Evolutionary conservation across 2,888 invertebrate genomes (phyloP), one percentile per base, ranked within the genome.

Genomic region (Eudasyphora cyanicolor): DNA sequence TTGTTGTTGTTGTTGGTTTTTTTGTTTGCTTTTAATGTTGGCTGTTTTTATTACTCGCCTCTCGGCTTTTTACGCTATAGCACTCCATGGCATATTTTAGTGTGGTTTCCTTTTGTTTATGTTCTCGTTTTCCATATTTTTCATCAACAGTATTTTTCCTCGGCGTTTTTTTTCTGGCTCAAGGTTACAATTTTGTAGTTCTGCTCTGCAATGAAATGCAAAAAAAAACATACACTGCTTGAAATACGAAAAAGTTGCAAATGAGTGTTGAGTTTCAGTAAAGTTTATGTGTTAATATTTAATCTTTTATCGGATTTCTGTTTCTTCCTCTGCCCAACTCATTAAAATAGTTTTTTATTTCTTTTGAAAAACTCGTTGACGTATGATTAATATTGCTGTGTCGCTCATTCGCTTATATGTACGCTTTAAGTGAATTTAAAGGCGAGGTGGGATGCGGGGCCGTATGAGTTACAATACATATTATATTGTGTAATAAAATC

Each of bases 341-440:
- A 45, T 45, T 45, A 45, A 45, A 45, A 12, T 14, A 2, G n/a
- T 4, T 45, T n/a, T 45, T n/a, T n/a, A n/a, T 12, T 45, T 3
- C n/a, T 8, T 6, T 21, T 2, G 4, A 21, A 49, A 19, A 27
- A 45, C 78, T 71, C n/a, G 19, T 21, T 24, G 62, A 27, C 73
- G 73, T 54, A 51, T 79, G 51, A 73, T 45, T 49, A 70, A 71
- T 49, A 38, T 60, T 71, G 60, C 17, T 54, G n/a, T n/a, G n/a
- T 38, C 14, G 1, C 4, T 32, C 32, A 32, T 6, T 32, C 8
- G 32, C 32, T n/a, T n/a, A n/a, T n/a, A n/a, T n/a, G n/a, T n/a
- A n/a, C n/a, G n/a, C n/a, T n/a, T n/a, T n/a, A n/a, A n/a, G n/a
- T n/a, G n/a, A n/a, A n/a, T n/a, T n/a, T n/a, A n/a, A n/a, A n/a